phyloP scores from a whole-genome alignment of 2,113 vertebrate species.

The Brachypteracias leptosomus region DNA sequence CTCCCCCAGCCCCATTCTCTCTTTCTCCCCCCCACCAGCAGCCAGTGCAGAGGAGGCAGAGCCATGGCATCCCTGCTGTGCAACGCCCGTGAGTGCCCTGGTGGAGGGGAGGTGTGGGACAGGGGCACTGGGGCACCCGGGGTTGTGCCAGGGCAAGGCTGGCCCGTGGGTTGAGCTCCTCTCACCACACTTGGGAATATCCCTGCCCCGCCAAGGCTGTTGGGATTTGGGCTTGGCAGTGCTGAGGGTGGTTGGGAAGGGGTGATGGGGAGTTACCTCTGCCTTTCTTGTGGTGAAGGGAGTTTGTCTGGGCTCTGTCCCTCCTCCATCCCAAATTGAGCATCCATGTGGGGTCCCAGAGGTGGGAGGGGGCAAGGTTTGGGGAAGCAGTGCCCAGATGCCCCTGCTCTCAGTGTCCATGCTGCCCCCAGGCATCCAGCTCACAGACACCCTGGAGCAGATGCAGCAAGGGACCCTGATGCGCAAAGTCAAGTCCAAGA shows the following conservation, averaged over 20 bases:
- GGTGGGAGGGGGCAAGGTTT: neutral
- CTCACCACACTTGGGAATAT: neutral
- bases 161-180: neutral
- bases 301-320: neutral
- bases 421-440: constrained; percentile 75
- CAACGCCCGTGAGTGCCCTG: constrained; percentile 68
- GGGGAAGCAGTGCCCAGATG: rapidly evolving
- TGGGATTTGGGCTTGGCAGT: neutral
- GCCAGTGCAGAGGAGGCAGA: constrained; percentile 5
- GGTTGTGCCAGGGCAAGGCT: neutral
- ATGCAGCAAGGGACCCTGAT: constrained; percentile 87
- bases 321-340: neutral
- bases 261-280: neutral
- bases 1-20: neutral
- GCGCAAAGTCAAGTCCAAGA: constrained; percentile 91
- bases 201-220: rapidly evolving
- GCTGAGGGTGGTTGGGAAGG: neutral
- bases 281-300: neutral
- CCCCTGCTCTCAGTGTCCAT: neutral
- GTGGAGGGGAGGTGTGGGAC: neutral
- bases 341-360: neutral
- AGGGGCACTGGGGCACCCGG: neutral
- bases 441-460: constrained; percentile 78
- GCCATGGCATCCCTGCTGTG: constrained; percentile 68
- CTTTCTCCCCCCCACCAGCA: neutral